Percentiles rank a stretch among this genome's conserved stretches.
phyloP scores from a whole-genome alignment of 2,113 vertebrate species.

The Nycticorax nycticorax region DNA sequence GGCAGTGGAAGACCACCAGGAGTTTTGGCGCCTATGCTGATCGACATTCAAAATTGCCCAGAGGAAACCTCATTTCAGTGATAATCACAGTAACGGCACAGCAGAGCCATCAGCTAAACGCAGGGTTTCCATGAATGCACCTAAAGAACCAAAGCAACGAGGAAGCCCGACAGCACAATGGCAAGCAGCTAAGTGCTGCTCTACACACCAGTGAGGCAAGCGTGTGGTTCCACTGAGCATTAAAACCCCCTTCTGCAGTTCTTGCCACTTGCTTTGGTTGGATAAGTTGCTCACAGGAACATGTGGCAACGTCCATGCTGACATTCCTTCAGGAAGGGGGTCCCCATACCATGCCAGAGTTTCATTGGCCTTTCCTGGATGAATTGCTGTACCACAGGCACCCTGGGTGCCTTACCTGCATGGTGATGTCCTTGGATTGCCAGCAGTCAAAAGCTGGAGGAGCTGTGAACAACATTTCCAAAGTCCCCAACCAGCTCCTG shows the following conservation, averaged over 20 bases:
- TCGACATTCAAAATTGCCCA: neutral
- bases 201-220: neutral
- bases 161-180: neutral
- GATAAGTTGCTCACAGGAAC: neutral
- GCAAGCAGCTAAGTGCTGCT: neutral
- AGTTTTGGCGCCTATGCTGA: neutral
- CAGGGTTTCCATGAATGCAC: neutral
- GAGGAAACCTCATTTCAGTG: neutral
- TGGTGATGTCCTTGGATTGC: neutral
- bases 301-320: fast-evolving
- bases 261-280: neutral
- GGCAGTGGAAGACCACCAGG: neutral
- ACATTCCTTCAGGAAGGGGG: neutral
- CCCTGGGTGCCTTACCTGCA: neutral
- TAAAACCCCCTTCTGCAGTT: neutral
- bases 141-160: neutral
- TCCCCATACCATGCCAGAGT: fast-evolving
- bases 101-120: neutral
- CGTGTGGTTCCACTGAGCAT: neutral
- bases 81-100: neutral
- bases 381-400: neutral
- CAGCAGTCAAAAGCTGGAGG: neutral
- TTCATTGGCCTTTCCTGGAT: neutral
- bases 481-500: neutral
- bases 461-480: neutral